Conservation (phyloP, 2,888 invertebrate genomes). For the Tethea ocularis region DNA sequence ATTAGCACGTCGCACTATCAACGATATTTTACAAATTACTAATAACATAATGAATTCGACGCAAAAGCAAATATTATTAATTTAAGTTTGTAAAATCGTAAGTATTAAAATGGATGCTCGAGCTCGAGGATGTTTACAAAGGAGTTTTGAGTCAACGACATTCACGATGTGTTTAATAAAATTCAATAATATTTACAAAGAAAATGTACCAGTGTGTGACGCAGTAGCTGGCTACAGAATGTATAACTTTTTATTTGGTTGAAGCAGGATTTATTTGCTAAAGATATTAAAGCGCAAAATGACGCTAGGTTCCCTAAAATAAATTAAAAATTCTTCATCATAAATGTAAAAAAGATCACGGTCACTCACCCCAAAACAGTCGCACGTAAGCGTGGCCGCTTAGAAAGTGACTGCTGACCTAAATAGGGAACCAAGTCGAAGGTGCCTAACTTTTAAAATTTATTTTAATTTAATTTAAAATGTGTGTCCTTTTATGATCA, state of each 20-base stretch:
- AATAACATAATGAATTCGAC: too few species aligned
- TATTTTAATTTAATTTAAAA: too few species aligned
- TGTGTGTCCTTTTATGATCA: too few species aligned
- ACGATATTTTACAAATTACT: too few species aligned
- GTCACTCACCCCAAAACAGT: not conserved
- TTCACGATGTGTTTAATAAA: not conserved
- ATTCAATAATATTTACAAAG: constrained; percentile 1
- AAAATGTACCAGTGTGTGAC: not conserved
- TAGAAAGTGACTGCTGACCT: not conserved
- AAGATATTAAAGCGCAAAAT: too few species aligned
- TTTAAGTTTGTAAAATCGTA: too few species aligned
- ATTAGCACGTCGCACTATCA: not conserved
- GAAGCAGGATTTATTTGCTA: too few species aligned
- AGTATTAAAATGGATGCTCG: not conserved
- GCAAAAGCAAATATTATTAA: too few species aligned
- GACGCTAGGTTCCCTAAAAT: too few species aligned
- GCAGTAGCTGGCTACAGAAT: not conserved
- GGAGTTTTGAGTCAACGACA: not conserved
- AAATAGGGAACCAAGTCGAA: too few species aligned
- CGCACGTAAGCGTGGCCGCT: not conserved
- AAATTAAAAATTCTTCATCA: not conserved
- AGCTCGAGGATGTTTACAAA: not conserved
- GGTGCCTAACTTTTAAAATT: too few species aligned
- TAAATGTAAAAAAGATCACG: not conserved
- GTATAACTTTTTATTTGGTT: not conserved